Evolutionary conservation across 2,888 invertebrate species (phyloP).

Genomic region (Eutolmus rufibarbis): DNA sequence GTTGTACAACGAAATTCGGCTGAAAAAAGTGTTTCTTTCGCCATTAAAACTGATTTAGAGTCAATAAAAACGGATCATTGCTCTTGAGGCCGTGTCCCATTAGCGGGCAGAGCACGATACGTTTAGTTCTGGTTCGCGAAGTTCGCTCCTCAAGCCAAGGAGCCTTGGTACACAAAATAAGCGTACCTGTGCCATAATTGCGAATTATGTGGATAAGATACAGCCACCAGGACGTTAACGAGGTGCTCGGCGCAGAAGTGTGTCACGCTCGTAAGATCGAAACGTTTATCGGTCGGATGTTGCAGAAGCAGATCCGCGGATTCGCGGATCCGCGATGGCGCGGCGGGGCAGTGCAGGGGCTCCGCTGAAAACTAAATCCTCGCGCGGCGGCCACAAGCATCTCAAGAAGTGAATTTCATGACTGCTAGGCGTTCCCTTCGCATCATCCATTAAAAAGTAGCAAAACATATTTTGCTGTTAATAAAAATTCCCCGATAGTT

Average conservation of each 20-base stretch:
- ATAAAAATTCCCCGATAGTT: constrained; percentile 19
- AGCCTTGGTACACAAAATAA: not conserved
- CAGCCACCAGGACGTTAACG: not conserved
- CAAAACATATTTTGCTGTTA: constrained; percentile 24
- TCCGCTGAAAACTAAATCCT: not conserved
- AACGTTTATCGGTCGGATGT: not conserved
- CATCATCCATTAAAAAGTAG: constrained; percentile 6
- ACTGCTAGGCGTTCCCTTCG: not conserved
- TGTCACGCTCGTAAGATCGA: not conserved
- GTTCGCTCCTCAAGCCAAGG: not conserved
- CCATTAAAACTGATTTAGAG: not conserved
- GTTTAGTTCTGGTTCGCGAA: not conserved
- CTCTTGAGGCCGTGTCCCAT: not conserved
- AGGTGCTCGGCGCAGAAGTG: not conserved
- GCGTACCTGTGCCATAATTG: not conserved
- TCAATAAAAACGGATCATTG: not conserved
- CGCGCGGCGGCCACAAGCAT: not conserved
- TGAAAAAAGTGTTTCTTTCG: not conserved
- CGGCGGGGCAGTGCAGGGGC: not conserved
- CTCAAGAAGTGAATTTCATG: not conserved
- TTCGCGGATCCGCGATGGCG: not conserved
- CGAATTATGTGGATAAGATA: not conserved
- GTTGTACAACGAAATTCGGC: not conserved
- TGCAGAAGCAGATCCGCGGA: not conserved
- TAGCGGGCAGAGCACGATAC: not conserved